These are phyloP conservation scores for Lordiphosa mommai DNA, from an alignment of 1,140 invertebrate genomes.

Conservation along the genomic window DNA sequence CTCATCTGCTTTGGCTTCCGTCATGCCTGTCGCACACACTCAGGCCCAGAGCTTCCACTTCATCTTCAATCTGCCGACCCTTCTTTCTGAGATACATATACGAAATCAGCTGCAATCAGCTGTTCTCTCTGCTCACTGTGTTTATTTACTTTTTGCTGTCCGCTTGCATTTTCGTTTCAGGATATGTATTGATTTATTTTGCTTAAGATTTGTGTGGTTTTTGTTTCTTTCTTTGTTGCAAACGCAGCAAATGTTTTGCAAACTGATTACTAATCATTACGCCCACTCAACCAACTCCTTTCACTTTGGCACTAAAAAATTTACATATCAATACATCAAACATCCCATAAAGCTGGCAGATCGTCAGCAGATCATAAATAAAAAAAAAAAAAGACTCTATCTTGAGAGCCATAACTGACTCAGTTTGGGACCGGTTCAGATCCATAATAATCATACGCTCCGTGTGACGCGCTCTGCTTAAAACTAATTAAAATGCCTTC, in stretches of 20 bases:
- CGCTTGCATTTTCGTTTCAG: slow-evolving; percentile 24
- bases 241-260: slow-evolving; percentile 50
- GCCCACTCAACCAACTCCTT: slow-evolving; percentile 40
- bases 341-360: slow-evolving; percentile 34
- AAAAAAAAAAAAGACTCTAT: slow-evolving; percentile 42
- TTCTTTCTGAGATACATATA: slow-evolving; percentile 19
- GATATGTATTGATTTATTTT: slow-evolving; percentile 76
- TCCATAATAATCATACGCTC: slow-evolving; percentile 53
- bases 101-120: slow-evolving; percentile 73
- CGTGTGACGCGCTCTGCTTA: slow-evolving; percentile 52
- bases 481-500: slow-evolving; percentile 72
- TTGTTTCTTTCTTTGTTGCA: slow-evolving; percentile 34
- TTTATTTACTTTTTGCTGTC: slow-evolving; percentile 62
- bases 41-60: slow-evolving; percentile 4
- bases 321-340: slow-evolving; percentile 45
- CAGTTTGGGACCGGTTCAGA: slow-evolving; percentile 18
- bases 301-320: slow-evolving; percentile 37
- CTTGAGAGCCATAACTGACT: slow-evolving; percentile 30
- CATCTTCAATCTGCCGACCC: slow-evolving; percentile 7
- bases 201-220: slow-evolving; percentile 22
- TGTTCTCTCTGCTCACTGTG: slow-evolving; percentile 44
- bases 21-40: slow-evolving; percentile 61
- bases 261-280: slow-evolving; percentile 52
- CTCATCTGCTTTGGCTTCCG: slow-evolving; percentile 26
- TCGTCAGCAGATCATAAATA: slow-evolving; percentile 46